phyloP scores from a whole-genome alignment of 2,113 vertebrate genomes.

The Ranitomeya imitator region DNA sequence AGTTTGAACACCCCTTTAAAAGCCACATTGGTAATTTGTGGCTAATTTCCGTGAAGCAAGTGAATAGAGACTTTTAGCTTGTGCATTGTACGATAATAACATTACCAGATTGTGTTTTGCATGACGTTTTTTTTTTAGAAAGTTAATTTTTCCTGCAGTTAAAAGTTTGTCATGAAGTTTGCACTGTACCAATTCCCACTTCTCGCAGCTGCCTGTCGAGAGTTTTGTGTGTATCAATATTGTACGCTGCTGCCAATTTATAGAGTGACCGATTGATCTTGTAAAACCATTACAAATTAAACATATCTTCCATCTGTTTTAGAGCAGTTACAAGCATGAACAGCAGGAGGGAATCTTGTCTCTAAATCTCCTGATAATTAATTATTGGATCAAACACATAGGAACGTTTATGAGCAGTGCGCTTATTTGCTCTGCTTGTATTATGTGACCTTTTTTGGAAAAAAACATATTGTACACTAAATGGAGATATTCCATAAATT shows the following conservation, averaged over 20 bases:
- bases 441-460: constrained; percentile 37
- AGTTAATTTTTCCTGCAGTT: constrained; percentile 1
- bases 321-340: constrained; percentile 34
- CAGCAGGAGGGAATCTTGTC: constrained; percentile 45
- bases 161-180: not conserved
- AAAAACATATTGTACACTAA: constrained; percentile 42
- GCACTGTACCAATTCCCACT: not conserved
- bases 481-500: constrained; percentile 8
- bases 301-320: constrained; percentile 50
- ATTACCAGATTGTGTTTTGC: constrained; percentile 1
- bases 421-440: constrained; percentile 31
- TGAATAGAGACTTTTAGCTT: too few relatives aligned
- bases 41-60: too few relatives aligned
- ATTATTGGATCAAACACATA: constrained; percentile 46
- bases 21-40: too few relatives aligned
- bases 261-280: constrained; percentile 45
- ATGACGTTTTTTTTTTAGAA: not conserved
- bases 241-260: constrained; percentile 36
- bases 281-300: constrained; percentile 42
- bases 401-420: not conserved
- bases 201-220: not conserved
- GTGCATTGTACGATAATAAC: not conserved
- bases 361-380: constrained; percentile 42
- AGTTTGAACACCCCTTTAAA: too few relatives aligned
- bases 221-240: constrained; percentile 33